Base-by-base conservation (phyloP, 2,888 invertebrate species). In the Baronia brevicornis region DNA sequence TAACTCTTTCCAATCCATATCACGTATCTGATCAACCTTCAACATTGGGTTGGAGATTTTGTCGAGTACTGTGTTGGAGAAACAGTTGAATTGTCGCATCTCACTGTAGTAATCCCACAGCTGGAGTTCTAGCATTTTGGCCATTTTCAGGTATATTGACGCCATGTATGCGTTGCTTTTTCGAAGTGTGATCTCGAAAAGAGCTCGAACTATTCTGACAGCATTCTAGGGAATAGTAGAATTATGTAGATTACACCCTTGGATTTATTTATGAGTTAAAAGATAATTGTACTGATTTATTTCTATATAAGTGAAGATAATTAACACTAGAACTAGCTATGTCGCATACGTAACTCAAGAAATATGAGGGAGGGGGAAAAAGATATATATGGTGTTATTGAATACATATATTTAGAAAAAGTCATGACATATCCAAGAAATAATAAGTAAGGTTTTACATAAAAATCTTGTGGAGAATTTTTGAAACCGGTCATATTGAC, bases 81-180 rank as follows among this genome's bases (percentile, higher is more conserved):
- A 84, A 31, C 89, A 89, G 43, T 87, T 87, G 68, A 94, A 96
- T 73, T 98, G 98, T 5, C 94, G 80, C 66, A 99, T 85, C 1
- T 96, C 95, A 38, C 91, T 91, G 63, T 93, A 90, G 59, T 90
- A 91, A 46, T 90, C 89, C 98, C 98, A 99, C 46, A 93, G 88
- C 56, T 95, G 93, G 2, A 92, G 89, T 62, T 99, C 98, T 42
- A 99, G 86, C 91, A 96, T 96, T 78, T 97, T 96, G 15, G 96
- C 91, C 60, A 98, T 88, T 48, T 88, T 89, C 1, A 99, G 86
- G 44, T 98, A 90, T 3, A 95, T 85, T 0, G 90, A 92, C 0
- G 98, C 91, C 86, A 98, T 89, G 43, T 95, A 86, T 0, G 98
- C 93, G 86, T 95, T 96, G 61, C 95, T 96, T 54, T 92, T 92